These are phyloP conservation scores for Pasiphila rectangulata DNA, from an alignment of 2,888 invertebrate species.

Conservation along the genomic window DNA sequence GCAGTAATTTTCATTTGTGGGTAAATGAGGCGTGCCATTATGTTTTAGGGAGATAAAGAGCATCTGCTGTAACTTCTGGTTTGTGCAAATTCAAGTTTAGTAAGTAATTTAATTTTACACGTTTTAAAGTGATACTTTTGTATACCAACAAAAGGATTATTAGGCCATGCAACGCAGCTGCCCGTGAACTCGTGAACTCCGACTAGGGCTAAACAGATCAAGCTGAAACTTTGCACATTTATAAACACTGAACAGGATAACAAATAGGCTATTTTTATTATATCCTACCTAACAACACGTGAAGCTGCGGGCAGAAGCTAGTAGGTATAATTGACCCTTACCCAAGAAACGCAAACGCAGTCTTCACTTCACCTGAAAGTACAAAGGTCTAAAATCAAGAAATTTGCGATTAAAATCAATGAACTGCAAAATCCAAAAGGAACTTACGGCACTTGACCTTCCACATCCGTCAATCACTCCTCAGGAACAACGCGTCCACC, in stretches of 20 bases:
- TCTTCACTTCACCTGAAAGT: constrained; percentile 6
- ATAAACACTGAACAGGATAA: too few relatives aligned
- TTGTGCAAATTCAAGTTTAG: constrained; percentile 12
- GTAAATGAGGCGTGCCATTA: constrained; percentile 36
- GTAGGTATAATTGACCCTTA: neutral
- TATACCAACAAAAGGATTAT: too few relatives aligned
- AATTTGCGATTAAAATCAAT: constrained; percentile 11
- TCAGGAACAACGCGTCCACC: constrained; percentile 30
- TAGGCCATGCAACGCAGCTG: too few relatives aligned
- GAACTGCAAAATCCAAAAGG: constrained; percentile 19
- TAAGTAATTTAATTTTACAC: neutral
- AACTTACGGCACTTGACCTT: constrained; percentile 30
- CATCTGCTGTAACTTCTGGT: constrained; percentile 25
- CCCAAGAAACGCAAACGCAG: neutral
- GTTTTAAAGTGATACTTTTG: too few relatives aligned
- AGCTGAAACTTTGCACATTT: too few relatives aligned
- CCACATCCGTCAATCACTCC: constrained; percentile 42
- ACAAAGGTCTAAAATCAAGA: constrained; percentile 5
- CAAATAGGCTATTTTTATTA: too few relatives aligned
- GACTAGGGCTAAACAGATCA: too few relatives aligned
- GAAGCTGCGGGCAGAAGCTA: too few relatives aligned
- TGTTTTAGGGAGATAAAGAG: constrained; percentile 27
- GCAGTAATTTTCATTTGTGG: constrained; percentile 48
- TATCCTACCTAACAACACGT: too few relatives aligned
- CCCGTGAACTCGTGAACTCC: too few relatives aligned